Base-by-base conservation (phyloP, 2,797 vertebrate genomes). In the Tympanoctomys barrerae region DNA sequence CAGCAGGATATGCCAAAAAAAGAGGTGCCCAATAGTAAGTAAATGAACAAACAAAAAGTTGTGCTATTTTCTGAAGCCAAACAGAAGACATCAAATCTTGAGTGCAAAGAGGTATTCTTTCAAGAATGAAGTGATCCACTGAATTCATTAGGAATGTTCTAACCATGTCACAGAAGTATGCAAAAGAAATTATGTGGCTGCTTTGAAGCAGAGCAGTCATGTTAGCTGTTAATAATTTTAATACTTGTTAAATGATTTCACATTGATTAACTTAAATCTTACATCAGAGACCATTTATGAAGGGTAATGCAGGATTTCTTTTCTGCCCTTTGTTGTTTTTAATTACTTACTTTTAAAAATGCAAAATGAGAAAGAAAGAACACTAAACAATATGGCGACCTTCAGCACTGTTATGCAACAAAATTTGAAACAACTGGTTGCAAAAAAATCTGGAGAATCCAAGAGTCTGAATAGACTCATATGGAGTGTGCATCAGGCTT, bases 11-110 rank as follows among this genome's bases (percentile, higher is more conserved):
- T 4, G 24, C 52, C 73, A 87, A 84, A 49, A 96, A 57, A 89
- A 79, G 14, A 90, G 46, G 18, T 68, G 54, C 13, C 64, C 28
- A 24, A n/a, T 4, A 73, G 57, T 52, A 85, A 87, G 70, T 13
- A 83, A 86, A 57, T 1, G 52, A 82, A 42, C 4, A 42, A 92
- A n/a, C 42, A 59, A 80, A 77, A 59, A 16, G 13, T 82, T 66
- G 79, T 73, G 49, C 18, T 68, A 31, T 92, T 93, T 95, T 95
- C 73, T 94, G 26, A 94, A 90, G 31, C 33, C 66, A 95, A 91
- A 66, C 7, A 86, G 52, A 93, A 39, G 92, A 87, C 11, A 33
- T 0, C 11, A 9, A 71, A 2, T 80, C 59, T 54, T 85, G 9
- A 82, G 22, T 39, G 26, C 14, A 90, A 84, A 87, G 33, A 92